phyloP scores from a whole-genome alignment of 2,113 vertebrate species.

The Lipotes vexillifer region DNA sequence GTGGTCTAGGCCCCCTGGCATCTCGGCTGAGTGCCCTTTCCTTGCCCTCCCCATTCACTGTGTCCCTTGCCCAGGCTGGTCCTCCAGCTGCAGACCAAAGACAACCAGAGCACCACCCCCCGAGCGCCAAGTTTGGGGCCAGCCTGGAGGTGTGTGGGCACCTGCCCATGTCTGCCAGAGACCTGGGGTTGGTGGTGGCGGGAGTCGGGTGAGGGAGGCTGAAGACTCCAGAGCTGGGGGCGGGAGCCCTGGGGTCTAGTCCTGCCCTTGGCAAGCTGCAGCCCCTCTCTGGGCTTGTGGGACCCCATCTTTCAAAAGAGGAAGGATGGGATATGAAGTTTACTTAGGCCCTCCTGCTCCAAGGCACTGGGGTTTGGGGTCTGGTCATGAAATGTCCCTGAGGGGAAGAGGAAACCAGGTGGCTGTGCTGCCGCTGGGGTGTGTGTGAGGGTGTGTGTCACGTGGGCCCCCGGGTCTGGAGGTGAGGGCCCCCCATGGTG shows the following conservation, averaged over 20 bases:
- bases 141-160: too few species aligned
- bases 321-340: not conserved
- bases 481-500: not conserved
- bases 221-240: not conserved
- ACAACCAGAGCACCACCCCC: too few species aligned
- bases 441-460: too few species aligned
- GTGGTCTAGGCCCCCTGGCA: too few species aligned
- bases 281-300: not conserved
- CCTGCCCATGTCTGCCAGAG: too few species aligned
- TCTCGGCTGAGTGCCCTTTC: not conserved
- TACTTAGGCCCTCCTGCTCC: not conserved
- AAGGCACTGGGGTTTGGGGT: not conserved
- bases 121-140: too few species aligned
- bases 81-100: not conserved
- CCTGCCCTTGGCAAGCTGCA: not conserved
- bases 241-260: not conserved
- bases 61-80: not conserved
- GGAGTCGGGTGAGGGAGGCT: constrained; percentile 25
- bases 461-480: not conserved
- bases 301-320: not conserved
- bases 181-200: too few species aligned
- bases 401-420: too few species aligned
- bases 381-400: not conserved
- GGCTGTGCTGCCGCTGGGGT: not conserved
- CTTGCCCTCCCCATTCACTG: not conserved